Percentiles rank a stretch among this genome's conserved stretches.
These are phyloP conservation scores for Aegotheles bennettii DNA, from an alignment of 2,113 vertebrate species.

Conservation along the genomic window DNA sequence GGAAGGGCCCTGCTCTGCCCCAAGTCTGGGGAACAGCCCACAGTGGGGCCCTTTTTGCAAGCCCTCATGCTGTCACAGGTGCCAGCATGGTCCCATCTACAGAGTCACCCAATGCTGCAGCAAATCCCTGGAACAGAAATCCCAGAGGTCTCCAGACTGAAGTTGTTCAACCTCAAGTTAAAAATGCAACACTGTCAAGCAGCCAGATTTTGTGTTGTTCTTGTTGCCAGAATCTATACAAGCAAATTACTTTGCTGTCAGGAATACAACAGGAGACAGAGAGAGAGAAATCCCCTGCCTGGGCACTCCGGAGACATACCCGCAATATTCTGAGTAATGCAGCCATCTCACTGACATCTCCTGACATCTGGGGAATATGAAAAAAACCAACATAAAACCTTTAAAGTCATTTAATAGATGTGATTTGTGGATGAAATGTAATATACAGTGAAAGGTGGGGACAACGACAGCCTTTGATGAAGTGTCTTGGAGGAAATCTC, in stretches of 20 bases:
- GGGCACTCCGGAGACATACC: background rate
- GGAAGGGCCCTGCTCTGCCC: background rate
- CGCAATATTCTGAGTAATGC: constrained; percentile 3
- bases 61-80: rapidly evolving
- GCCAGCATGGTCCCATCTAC: background rate
- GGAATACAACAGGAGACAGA: constrained; percentile 32
- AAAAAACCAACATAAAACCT: background rate
- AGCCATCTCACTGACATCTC: constrained; percentile 37
- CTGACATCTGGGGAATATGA: background rate
- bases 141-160: background rate
- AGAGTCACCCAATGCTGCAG: background rate
- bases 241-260: constrained; percentile 57
- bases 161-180: background rate
- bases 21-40: background rate
- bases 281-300: background rate
- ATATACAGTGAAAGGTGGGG: constrained; percentile 17
- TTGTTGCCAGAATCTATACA: constrained; percentile 50
- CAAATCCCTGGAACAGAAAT: background rate
- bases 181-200: constrained; percentile 15
- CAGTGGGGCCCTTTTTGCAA: background rate
- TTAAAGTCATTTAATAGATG: constrained; percentile 15
- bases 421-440: constrained; percentile 39
- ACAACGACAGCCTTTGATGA: constrained; percentile 22
- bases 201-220: background rate
- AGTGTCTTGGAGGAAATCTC: constrained; percentile 8